These are phyloP conservation scores for Ormyrus nitidulus DNA, from an alignment of 2,888 invertebrate species.

Conservation along the genomic window DNA sequence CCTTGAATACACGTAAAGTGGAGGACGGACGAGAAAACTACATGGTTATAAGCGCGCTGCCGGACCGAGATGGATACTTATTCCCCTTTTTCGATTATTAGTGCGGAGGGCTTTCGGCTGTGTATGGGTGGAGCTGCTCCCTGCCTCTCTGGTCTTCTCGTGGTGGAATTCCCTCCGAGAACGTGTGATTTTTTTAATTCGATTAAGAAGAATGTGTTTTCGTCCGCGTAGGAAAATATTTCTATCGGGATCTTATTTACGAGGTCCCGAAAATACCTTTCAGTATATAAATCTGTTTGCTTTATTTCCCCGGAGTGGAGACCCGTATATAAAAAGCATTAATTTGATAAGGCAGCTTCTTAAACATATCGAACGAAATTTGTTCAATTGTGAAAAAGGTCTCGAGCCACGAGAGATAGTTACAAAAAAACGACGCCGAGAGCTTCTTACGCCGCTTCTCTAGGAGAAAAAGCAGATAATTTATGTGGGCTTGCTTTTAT, in stretches of 20 bases:
- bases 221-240: background rate
- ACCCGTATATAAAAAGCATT: too few species aligned
- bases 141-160: too few species aligned
- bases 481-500: background rate
- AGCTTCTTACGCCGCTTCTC: background rate
- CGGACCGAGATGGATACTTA: background rate
- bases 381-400: too few species aligned
- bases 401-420: too few species aligned
- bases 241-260: background rate
- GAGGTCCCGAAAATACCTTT: background rate
- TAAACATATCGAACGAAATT: too few species aligned
- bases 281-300: too few species aligned
- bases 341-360: too few species aligned
- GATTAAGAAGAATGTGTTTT: constrained; percentile 4
- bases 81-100: constrained; percentile 5
- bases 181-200: constrained; percentile 5
- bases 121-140: background rate
- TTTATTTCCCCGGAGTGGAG: too few species aligned
- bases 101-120: too few species aligned
- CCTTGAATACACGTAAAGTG: too few species aligned
- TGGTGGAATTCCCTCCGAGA: background rate
- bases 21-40: constrained; percentile 7
- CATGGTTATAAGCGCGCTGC: background rate
- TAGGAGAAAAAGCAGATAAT: background rate
- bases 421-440: too few species aligned